phyloP scores from a whole-genome alignment of 2,888 invertebrate species.

The Aphidius colemani region DNA sequence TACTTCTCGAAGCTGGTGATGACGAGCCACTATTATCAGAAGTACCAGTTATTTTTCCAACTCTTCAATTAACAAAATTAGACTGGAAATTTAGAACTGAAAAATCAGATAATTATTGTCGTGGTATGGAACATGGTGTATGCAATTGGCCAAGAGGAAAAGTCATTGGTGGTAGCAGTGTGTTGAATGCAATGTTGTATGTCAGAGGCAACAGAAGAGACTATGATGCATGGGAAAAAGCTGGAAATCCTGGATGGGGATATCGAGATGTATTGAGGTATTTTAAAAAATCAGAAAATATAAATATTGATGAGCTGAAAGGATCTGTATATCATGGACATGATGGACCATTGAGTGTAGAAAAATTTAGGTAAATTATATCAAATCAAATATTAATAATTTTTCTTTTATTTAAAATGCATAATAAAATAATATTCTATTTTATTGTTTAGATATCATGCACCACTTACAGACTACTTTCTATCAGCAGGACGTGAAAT shows the following conservation, averaged over 20 bases:
- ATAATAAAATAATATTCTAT: neutral
- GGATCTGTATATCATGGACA: conserved; percentile 78
- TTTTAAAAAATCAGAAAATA: conserved; percentile 91
- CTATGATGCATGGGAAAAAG: conserved; percentile 86
- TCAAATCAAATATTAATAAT: too few relatives aligned
- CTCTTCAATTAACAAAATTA: conserved; percentile 81
- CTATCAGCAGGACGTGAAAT: conserved; percentile 66
- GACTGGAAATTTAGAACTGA: conserved; percentile 95
- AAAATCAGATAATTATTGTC: conserved; percentile 59
- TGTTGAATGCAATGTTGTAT: conserved; percentile 91
- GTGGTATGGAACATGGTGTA: conserved; percentile 81
- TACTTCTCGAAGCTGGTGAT: conserved; percentile 84
- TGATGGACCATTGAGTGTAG: conserved; percentile 82
- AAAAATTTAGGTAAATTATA: conserved; percentile 70
- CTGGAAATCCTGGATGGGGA: conserved; percentile 89
- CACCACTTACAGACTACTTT: conserved; percentile 10
- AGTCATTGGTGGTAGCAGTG: conserved; percentile 87
- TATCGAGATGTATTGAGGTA: conserved; percentile 78
- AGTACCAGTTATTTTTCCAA: conserved; percentile 84
- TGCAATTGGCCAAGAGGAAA: conserved; percentile 94
- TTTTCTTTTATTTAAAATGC: too few relatives aligned
- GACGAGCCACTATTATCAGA: conserved; percentile 91
- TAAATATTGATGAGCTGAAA: conserved; percentile 80
- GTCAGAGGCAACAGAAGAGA: conserved; percentile 86
- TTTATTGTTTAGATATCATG: conserved; percentile 8